Evolutionary conservation across 53 echinoderm and acorn worm species (phyloP), one percentile per base, ranked within the genome.

Genomic region (Crossaster papposus): DNA sequence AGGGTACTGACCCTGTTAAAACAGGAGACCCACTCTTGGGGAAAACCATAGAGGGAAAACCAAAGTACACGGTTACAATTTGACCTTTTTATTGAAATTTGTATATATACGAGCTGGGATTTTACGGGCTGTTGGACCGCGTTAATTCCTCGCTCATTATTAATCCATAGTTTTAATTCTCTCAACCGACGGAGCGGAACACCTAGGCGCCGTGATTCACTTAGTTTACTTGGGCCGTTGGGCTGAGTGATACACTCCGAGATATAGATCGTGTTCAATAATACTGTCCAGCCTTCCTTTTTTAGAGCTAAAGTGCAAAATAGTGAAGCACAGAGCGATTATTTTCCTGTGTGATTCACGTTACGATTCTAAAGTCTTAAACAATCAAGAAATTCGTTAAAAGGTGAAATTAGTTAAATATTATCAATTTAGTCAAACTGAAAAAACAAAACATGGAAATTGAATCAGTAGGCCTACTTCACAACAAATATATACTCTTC

Each of bases 131-230:
- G 68, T 26, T 68, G 68, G 68, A 68, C 28, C 68, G 28, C 11
- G 68, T 68, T 26, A 68, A 26, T 68, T 28, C 68, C 68, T 28
- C n/a, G 22, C 44, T 78, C 51, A 78, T 78, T 51, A 78, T 33
- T 31, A 78, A 78, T 78, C 51, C 26, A 78, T 78, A 51, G 33
- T n/a, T 78, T 78, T 51, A 51, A 24, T 78, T 51, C 78, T 78
- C 11, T 24, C 22, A 78, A 44, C 51, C 15, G 78, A 31, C 37
- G 76, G 15, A 18, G 78, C 51, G 51, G 78, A 73, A 73, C 74
- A 12, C 13, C 36, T 36, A 34, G 14, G 74, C 32, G 35, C 74
- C 22, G 33, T 73, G 36, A 73, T 34, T 73, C 74, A 73, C 28
- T 20, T 32, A 14, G 26, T 70, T 70, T 70, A 1, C 70, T 70